Evolutionary conservation across 2,888 invertebrate species (phyloP).

Genomic region (Drosophila pullipes): DNA sequence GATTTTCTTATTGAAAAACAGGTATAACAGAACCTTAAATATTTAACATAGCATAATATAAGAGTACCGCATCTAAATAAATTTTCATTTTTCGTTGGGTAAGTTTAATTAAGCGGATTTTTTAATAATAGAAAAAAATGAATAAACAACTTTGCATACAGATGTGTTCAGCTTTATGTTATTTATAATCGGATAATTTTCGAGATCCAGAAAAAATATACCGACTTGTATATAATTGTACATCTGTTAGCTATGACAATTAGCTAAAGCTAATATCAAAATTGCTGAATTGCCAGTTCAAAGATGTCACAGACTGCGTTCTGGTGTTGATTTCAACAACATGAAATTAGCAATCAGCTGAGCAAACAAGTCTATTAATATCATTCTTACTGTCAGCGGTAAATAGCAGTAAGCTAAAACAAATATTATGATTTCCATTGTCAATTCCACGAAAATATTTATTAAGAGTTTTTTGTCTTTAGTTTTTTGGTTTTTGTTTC

Average conservation of each 20-base stretch:
- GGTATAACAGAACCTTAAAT: neutral
- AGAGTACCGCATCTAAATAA: neutral
- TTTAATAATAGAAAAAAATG: neutral
- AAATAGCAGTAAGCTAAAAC: slow-evolving; percentile 10
- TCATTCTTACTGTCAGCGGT: slow-evolving; percentile 6
- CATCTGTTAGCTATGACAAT: slow-evolving; percentile 27
- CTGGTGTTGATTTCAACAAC: slow-evolving; percentile 17
- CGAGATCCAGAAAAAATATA: slow-evolving; percentile 1
- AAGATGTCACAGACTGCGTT: slow-evolving; percentile 32
- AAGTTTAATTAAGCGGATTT: neutral
- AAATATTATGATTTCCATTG: slow-evolving; percentile 18
- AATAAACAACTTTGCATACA: slow-evolving; percentile 1
- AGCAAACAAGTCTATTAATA: slow-evolving; percentile 48
- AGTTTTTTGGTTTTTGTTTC: slow-evolving; percentile 1
- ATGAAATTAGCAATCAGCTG: slow-evolving; percentile 38
- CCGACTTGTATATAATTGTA: slow-evolving; percentile 10
- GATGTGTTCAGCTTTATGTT: neutral
- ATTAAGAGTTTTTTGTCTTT: neutral
- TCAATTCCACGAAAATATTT: slow-evolving; percentile 34
- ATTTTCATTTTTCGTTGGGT: neutral
- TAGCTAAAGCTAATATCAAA: slow-evolving; percentile 14
- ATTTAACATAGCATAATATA: neutral
- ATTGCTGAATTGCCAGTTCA: slow-evolving; percentile 30
- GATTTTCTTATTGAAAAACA: too few relatives aligned
- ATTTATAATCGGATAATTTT: slow-evolving; percentile 9